Base-by-base conservation (phyloP, 2,113 vertebrate genomes). In the Propithecus coquereli region DNA sequence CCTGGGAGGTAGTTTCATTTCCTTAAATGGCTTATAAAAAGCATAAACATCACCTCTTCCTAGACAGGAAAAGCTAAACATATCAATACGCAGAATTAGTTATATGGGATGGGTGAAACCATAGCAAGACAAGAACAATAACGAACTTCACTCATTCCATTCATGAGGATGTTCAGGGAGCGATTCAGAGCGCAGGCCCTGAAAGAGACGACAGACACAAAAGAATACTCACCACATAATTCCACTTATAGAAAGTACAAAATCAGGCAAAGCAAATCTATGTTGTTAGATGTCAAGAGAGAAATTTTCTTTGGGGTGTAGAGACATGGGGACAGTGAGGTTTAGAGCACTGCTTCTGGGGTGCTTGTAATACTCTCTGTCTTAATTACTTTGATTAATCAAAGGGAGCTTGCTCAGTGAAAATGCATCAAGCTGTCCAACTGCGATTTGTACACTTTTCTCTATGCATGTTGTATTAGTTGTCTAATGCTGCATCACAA, bases 21-120 rank as follows among this genome's bases (percentile, higher is more conserved):
- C 87, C 71, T 66, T 37, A 79, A 84, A 66, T 18, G 12, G 30
- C 23, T 86, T 87, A 45, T 83, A 74, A 92, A 65, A 91, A 50
- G 32, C 10, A 23, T 68, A 77, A 61, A 7, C 23, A 43, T 2
- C 37, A 30, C 3, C 23, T 27, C 9, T 61, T 87, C 9, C 45
- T 30, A 68, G 32, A 66, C 0, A 77, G 63, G 61, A 92, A 95
- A 91, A 63, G 12, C 27, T 47, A 45, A 80, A 30, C 8, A 9
- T 30, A 4, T 74, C 8, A 50, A 23, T 25, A 59, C 2, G 16
- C 5, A 70, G 88, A 79, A 71, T 34, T 50, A 45, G 52, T 50
- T 73, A 16, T 10, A 68, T 4, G 16, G 61, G 27, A n/a, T 20
- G 47, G 17, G 45, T 37, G 61, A 68, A 93, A 63, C 34, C 66